Base-by-base conservation (phyloP, 1,140 invertebrate species). In the Brachionus rubens region DNA sequence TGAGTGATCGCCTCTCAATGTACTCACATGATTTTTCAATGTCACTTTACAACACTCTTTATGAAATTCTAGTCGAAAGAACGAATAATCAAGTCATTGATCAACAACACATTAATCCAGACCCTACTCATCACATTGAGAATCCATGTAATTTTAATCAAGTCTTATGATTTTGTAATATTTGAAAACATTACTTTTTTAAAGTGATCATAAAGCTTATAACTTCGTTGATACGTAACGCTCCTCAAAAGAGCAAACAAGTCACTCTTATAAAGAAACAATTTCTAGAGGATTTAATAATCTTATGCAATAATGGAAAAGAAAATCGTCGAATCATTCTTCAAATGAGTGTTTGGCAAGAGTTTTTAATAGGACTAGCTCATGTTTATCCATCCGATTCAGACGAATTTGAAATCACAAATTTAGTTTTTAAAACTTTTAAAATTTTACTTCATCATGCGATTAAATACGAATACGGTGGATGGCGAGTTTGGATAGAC, bases 341-440 rank as follows among this genome's bases (percentile, higher is more conserved):
- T 12, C 96, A 99, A 86, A 99, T 99, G 96, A 98, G 95, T 5
- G 96, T 99, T 0, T 99, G 96, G 96, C 96, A 99, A 86, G 96
- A 99, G 82, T 99, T 96, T 96, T 87, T 99, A 1, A 98, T 99
- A 79, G 94, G 94, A 4, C 91, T 99, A 90, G 93, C 95, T 26
- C 97, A 98, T 82, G 96, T 99, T 70, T 95, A 76, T 9, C 48
- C 52, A 16, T 9, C 36, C 7, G 54, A 76, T 62, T 21, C 56
- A 14, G 40, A 43, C 21, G 50, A 76, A 54, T 28, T 43, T 19
- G 93, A 96, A 84, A 91, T 98, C 54, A 96, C 93, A 0, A 95
- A 98, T 81, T 96, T 98, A 91, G 95, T 99, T 19, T 98, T 98
- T 84, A 92, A 93, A 0, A 86, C 99, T 68, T 99, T 99, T 86